These are phyloP conservation scores for Synergus laeviventris DNA, from an alignment of 2,888 invertebrate species.

Conservation along the genomic window DNA sequence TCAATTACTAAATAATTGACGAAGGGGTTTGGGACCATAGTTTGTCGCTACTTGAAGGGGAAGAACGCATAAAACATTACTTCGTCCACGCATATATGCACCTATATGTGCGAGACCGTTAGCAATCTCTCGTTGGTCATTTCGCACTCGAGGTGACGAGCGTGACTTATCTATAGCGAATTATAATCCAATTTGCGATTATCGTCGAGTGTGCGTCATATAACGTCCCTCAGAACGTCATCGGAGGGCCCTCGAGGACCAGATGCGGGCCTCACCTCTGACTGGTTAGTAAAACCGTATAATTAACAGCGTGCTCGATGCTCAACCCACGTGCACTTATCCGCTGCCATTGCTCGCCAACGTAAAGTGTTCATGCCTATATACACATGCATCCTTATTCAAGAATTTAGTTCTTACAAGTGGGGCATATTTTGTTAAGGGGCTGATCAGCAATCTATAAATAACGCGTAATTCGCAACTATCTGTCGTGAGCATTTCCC, in stretches of 20 bases:
- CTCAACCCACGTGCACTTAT: not conserved
- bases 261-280: constrained; percentile 59
- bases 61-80: constrained; percentile 27
- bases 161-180: constrained; percentile 74
- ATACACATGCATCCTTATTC: not conserved
- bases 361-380: not conserved
- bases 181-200: constrained; percentile 76
- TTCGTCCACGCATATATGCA: constrained; percentile 45
- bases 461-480: not conserved
- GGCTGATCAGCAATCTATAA: not conserved
- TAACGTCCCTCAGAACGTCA: constrained; percentile 19
- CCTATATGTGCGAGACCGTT: constrained; percentile 47
- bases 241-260: constrained; percentile 45
- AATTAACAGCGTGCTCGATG: constrained; percentile 56
- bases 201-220: constrained; percentile 62
- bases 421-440: not conserved
- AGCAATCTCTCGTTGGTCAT: constrained; percentile 55
- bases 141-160: constrained; percentile 71
- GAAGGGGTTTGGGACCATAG: constrained; percentile 55
- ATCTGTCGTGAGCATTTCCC: not conserved
- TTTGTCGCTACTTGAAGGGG: constrained; percentile 8
- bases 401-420: not conserved
- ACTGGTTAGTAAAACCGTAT: constrained; percentile 60
- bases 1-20: constrained; percentile 75
- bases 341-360: not conserved